phyloP scores from a whole-genome alignment of 1,140 invertebrate species.

The Harpegnathos saltator region DNA sequence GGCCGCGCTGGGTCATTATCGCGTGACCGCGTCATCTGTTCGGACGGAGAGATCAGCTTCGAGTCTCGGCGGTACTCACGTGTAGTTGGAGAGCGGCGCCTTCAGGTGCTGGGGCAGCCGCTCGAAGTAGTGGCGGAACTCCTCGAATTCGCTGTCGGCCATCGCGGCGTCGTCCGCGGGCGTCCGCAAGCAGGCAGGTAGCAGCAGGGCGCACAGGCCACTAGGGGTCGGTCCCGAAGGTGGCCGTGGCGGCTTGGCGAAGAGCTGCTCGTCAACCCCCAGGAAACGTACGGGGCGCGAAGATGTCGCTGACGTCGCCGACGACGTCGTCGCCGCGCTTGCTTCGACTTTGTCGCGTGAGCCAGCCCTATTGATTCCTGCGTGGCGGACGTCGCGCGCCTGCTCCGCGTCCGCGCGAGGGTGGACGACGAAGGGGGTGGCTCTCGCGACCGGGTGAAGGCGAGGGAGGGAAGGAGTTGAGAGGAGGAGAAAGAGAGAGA shows the following conservation, averaged over 20 bases:
- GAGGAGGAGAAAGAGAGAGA: conserved; percentile 12
- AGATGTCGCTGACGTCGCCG: conserved; percentile 73
- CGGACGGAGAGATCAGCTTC: neutral
- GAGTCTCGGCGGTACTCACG: conserved; percentile 84
- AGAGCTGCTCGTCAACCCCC: conserved; percentile 68
- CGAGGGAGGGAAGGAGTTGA: conserved; percentile 15
- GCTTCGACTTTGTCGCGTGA: conserved; percentile 58
- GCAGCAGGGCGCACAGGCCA: conserved; percentile 21
- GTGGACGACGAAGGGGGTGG: conserved; percentile 15
- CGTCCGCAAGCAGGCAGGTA: conserved; percentile 4
- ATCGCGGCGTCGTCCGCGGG: conserved; percentile 84
- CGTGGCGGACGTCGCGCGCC: conserved; percentile 74
- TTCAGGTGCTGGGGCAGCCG: conserved; percentile 92
- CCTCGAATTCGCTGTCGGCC: conserved; percentile 96
- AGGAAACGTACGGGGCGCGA: conserved; percentile 43
- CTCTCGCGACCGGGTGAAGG: conserved; percentile 5
- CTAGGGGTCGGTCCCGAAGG: conserved; percentile 70
- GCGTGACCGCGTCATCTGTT: conserved; percentile 37
- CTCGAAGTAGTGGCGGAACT: conserved; percentile 95
- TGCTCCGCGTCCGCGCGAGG: conserved; percentile 67
- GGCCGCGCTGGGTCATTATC: too few relatives aligned
- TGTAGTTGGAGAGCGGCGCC: conserved; percentile 89
- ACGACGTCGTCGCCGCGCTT: conserved; percentile 49
- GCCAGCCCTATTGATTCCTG: conserved; percentile 79
- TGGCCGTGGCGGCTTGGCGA: conserved; percentile 69